Conservation (phyloP, 2,888 invertebrate genomes). For the Epistrophe grossulariae region DNA sequence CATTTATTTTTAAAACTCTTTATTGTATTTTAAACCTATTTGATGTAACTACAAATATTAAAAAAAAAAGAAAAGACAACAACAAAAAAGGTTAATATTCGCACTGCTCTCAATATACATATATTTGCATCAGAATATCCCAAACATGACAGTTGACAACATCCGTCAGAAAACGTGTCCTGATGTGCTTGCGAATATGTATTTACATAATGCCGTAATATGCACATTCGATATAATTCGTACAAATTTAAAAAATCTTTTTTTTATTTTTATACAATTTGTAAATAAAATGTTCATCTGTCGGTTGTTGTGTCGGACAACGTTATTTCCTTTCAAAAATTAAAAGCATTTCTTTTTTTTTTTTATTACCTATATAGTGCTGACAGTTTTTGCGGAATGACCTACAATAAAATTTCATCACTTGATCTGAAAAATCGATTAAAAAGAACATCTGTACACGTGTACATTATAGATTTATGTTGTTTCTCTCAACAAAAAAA, state of each 20-base stretch:
- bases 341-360: slow-evolving; percentile 6
- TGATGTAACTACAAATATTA: not conserved
- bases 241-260: slow-evolving; percentile 23
- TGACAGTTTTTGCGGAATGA: slow-evolving; percentile 47
- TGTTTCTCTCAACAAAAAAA: not conserved
- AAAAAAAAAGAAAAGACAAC: not conserved
- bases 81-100: slow-evolving; percentile 34
- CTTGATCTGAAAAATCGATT: slow-evolving; percentile 29
- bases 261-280: slow-evolving; percentile 36
- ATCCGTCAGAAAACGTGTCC: slow-evolving; percentile 52
- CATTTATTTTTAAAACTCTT: not conserved
- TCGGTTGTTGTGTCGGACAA: slow-evolving; percentile 38
- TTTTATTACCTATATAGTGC: slow-evolving; percentile 23
- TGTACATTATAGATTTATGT: not conserved
- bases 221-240: slow-evolving; percentile 30
- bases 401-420: slow-evolving; percentile 37
- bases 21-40: not conserved
- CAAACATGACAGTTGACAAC: slow-evolving; percentile 72
- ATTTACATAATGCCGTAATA: not conserved
- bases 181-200: slow-evolving; percentile 4
- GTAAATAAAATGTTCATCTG: slow-evolving; percentile 57
- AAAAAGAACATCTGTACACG: slow-evolving; percentile 15
- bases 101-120: slow-evolving; percentile 40
- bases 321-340: slow-evolving; percentile 23
- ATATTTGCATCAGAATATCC: not conserved